Conservation (phyloP, 2,113 vertebrate species). For the Callopanchax toddi region DNA sequence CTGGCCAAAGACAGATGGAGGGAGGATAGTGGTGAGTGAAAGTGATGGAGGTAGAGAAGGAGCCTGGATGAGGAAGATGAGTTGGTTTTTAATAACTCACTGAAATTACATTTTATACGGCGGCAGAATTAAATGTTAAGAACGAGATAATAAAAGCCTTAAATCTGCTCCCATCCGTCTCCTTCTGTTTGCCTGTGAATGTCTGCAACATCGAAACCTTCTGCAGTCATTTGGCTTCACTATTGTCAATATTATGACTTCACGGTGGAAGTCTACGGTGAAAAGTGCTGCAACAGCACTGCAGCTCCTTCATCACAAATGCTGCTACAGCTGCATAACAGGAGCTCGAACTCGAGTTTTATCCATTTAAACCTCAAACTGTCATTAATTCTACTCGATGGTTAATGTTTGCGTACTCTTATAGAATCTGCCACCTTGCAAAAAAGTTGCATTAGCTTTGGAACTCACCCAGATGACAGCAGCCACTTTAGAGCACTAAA, state of each 20-base stretch:
- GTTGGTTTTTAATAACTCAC: conserved; percentile 47
- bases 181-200: neutral
- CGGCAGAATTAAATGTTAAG: conserved; percentile 20
- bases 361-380: neutral
- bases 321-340: neutral
- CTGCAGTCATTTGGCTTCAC: neutral
- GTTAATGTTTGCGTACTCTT: too few relatives aligned
- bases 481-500: neutral
- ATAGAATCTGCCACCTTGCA: neutral
- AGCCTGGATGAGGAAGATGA: conserved; percentile 14
- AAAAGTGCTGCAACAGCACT: conserved; percentile 11
- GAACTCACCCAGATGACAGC: neutral
- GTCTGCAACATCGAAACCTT: conserved; percentile 1
- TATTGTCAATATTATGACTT: conserved; percentile 8
- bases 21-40: conserved; percentile 2
- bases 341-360: neutral
- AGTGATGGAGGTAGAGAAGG: conserved; percentile 15
- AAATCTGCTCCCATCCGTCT: conserved; percentile 15
- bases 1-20: conserved; percentile 49
- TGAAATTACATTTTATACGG: conserved; percentile 40
- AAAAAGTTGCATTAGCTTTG: conserved; percentile 4
- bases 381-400: neutral
- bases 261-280: neutral
- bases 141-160: conserved; percentile 23
- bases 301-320: neutral